Evolutionary conservation across 2,113 vertebrate species (phyloP).

Genomic region (Cathartes aura): DNA sequence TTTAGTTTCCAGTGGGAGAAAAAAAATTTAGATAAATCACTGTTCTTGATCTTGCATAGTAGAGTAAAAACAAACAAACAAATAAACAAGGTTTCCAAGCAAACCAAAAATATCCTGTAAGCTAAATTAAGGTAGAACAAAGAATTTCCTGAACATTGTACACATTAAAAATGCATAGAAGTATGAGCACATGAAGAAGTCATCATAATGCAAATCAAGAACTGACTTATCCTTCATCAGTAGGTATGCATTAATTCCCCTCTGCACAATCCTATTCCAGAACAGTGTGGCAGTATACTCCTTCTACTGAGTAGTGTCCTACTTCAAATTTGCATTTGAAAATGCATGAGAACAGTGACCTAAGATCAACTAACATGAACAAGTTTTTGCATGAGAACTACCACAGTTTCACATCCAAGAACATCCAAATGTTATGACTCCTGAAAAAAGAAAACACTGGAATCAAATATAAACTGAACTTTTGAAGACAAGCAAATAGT

Average conservation of each 20-base stretch:
- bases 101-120: neutral
- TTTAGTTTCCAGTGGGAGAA: neutral
- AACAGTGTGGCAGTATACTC: neutral
- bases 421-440: neutral
- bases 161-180: neutral
- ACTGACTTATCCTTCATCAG: neutral
- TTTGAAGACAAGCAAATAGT: neutral
- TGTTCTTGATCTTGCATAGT: neutral
- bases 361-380: neutral
- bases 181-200: neutral
- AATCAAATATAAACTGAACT: neutral
- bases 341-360: neutral
- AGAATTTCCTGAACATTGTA: neutral
- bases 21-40: neutral
- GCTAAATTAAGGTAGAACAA: neutral
- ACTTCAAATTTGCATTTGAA: neutral
- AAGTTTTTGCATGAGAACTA: neutral
- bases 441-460: neutral
- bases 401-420: neutral
- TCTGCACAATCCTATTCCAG: neutral
- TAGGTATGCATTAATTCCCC: neutral
- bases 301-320: neutral
- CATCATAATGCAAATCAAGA: neutral
- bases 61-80: neutral
- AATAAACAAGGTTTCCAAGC: neutral